Evolutionary conservation across 2,888 invertebrate species (phyloP), one percentile per base, ranked within the genome.

Genomic region (Rhodophaea formosa): DNA sequence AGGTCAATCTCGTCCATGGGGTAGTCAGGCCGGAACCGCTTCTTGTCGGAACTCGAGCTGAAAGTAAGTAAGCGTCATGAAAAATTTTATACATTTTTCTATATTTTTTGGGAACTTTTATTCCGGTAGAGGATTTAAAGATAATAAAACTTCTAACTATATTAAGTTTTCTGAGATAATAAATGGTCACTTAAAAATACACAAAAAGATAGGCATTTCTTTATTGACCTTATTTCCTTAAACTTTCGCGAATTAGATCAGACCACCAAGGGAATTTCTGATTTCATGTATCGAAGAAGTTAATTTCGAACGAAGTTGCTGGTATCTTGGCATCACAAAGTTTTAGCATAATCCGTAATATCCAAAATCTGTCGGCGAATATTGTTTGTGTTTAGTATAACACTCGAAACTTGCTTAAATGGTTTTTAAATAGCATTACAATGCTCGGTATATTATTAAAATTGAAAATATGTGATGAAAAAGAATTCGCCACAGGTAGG

Each of bases 1-100:
- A 88, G 78, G 69, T 90, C 90, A 53, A 89, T 88, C 73, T 89
- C 88, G 64, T 89, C 89, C 85, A 90, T 86, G 66, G 88, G 88
- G 76, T 79, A 85, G 72, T 88, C 88, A 8, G 82, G 80, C 67
- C 81, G 75, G 73, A 77, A 80, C 61, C 86, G 76, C 68, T 88
- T 88, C 80, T 85, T 82, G 66, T 80, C 81, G 63, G 72, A 77
- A 57, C 61, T 76, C 8, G 79, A 77, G 51, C 81, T 80, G 69
- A 7, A 70, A 70, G 42, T 60, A 12, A 39, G 12, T 12, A 39
- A 3, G 1, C 1, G 39, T 39, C 12, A 39, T 39, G 23, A n/a
- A 39, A 61, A 58, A 30, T 32, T 30, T 16, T 17, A 10, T 12
- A 39, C 2, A 5, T 23, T 16, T 12, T n/a, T 32, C 32, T 17